Conservation (phyloP, 2,113 vertebrate genomes). For the Cololabis saira region DNA sequence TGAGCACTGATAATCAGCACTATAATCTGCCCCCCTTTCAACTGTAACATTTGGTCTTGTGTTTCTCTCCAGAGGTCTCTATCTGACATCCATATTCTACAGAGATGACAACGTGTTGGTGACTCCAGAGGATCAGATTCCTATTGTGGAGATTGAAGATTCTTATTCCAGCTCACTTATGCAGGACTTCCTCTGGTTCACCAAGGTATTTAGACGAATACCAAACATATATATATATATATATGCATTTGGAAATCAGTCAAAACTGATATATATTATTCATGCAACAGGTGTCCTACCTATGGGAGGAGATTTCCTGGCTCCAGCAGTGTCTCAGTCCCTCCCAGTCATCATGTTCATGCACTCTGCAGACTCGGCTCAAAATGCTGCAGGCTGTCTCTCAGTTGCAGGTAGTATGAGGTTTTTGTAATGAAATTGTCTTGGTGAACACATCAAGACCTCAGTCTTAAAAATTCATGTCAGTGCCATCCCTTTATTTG, state of each 20-base stretch:
- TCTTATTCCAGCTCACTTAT: constrained; percentile 89
- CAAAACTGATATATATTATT: too few relatives aligned
- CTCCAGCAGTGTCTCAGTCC: constrained; percentile 87
- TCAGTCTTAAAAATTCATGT: neutral
- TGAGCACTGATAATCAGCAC: neutral
- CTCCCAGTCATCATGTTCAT: constrained; percentile 89
- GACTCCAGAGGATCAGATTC: constrained; percentile 92
- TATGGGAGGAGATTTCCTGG: constrained; percentile 93
- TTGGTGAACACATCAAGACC: neutral
- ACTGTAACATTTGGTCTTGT: constrained; percentile 3
- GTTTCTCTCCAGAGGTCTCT: constrained; percentile 83
- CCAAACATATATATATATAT: too few relatives aligned
- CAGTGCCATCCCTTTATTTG: neutral
- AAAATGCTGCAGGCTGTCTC: constrained; percentile 90
- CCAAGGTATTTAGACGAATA: constrained; percentile 81
- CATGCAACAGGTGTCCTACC: constrained; percentile 85
- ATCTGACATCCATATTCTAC: constrained; percentile 89
- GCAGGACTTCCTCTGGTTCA: constrained; percentile 95
- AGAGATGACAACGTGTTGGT: constrained; percentile 89
- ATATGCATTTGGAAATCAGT: too few relatives aligned
- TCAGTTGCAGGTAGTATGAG: constrained; percentile 85
- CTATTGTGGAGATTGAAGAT: constrained; percentile 90
- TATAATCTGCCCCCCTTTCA: neutral
- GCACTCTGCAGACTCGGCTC: constrained; percentile 88
- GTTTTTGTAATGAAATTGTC: neutral